Evolutionary conservation across 2,888 invertebrate genomes (phyloP), one percentile per base, ranked within the genome.

Genomic region (Cheilosia soror): DNA sequence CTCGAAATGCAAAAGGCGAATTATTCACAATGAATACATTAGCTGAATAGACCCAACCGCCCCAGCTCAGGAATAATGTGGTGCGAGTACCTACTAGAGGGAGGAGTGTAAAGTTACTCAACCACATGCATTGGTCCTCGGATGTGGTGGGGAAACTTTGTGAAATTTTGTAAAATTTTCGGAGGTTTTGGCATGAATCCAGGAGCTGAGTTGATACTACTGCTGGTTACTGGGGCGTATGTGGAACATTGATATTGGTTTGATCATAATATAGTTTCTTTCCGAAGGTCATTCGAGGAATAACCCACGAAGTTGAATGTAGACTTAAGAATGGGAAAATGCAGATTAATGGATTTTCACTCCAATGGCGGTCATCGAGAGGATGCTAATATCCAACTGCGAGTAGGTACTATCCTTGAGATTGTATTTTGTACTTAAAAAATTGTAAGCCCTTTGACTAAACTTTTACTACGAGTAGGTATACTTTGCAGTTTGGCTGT

Each of bases 21-120:
- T 57, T 73, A 33, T 53, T 71, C 60, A 44, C 60, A 80, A 58
- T 63, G 83, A 60, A 84, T 69, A 79, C 69, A 84, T 79, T 69
- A 76, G 75, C 55, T 40, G 73, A 65, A 60, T 51, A 58, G 62
- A 63, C 63, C 69, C 33, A 73, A 53, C 66, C 60, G 31, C 62
- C 68, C 68, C 20, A 20, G 20, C 20, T 20, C 20, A 20, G 7
- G 33, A 31, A 47, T 25, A 25, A 20, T 51, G 58, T 11, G 25
- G 31, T 29, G 37, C 49, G 27, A 44, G 44, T 31, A 29, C n/a
- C n/a, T n/a, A n/a, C 49, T 31, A 9, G 11, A 5, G 6, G 47
- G 37, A 6, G 6, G 20, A 29, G 15, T 13, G 55, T 60, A 69
- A 69, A 71, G 15, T 69, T 78, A 37, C 44, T 29, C 68, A 42